Conservation (phyloP, 2,797 vertebrate species). For the Petrocephalus sullivani region DNA sequence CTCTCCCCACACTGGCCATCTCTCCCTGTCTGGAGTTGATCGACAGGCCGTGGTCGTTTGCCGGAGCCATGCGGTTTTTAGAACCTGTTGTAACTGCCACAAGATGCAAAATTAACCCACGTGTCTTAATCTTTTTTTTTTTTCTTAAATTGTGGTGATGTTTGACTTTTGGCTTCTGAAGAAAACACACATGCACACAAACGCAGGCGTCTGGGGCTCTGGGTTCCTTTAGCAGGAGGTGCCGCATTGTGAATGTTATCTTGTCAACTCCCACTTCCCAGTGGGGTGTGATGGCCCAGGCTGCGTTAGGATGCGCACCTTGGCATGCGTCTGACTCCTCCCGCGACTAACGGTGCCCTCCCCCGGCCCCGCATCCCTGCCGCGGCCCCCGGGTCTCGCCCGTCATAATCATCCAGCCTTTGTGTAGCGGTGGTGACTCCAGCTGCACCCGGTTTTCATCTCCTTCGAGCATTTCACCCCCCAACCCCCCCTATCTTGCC, state of each 20-base stretch:
- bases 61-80: neutral
- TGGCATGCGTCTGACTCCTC: neutral
- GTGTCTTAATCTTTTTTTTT: neutral
- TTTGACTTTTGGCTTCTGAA: neutral
- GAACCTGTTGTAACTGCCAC: neutral
- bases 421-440: slow-evolving; percentile 39
- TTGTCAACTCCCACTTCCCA: neutral
- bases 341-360: neutral
- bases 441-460: slow-evolving; percentile 52
- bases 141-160: neutral
- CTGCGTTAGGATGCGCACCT: neutral
- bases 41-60: neutral
- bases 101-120: neutral
- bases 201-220: neutral
- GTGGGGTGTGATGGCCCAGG: neutral
- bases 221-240: neutral
- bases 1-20: neutral
- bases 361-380: neutral
- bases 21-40: neutral
- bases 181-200: neutral
- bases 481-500: slow-evolving; percentile 27
- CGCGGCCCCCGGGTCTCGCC: slow-evolving; percentile 18
- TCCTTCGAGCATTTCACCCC: slow-evolving; percentile 24
- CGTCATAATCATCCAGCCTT: slow-evolving; percentile 39
- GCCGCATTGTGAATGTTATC: neutral